phyloP scores from a whole-genome alignment of 2,797 vertebrate genomes.

The Onychomys arenicola region DNA sequence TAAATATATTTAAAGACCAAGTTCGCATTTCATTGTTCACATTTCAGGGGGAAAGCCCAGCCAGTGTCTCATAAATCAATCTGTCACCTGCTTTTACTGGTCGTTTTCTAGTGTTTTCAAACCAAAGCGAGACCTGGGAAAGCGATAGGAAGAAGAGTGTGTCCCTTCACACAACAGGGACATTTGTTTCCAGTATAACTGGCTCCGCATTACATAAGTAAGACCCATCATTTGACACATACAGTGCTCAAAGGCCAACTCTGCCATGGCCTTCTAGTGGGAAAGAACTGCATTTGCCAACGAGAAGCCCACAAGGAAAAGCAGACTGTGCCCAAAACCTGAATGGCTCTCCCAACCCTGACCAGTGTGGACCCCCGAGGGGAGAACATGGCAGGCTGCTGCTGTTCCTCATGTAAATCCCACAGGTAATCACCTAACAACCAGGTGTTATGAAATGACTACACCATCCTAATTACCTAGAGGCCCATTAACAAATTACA shows the following conservation, averaged over 20 bases:
- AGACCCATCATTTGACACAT: not conserved
- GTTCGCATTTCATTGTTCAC: slow-evolving; percentile 77
- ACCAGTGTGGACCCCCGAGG: slow-evolving; percentile 71
- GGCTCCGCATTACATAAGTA: slow-evolving; percentile 23
- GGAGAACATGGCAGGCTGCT: not conserved
- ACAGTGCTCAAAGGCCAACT: not conserved
- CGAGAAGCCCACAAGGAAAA: not conserved
- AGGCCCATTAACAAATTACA: slow-evolving; percentile 68
- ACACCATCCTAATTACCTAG: slow-evolving; percentile 68
- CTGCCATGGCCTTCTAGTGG: not conserved
- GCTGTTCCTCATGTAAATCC: slow-evolving; percentile 57
- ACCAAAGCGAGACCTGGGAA: slow-evolving; percentile 24
- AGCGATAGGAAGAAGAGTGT: slow-evolving; percentile 29
- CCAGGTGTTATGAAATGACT: slow-evolving; percentile 19
- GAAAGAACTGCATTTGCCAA: not conserved
- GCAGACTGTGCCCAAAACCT: not conserved
- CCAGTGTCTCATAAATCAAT: slow-evolving; percentile 73
- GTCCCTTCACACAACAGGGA: slow-evolving; percentile 33
- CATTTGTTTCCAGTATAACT: slow-evolving; percentile 52
- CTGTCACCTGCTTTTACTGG: slow-evolving; percentile 67
- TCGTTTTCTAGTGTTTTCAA: slow-evolving; percentile 67
- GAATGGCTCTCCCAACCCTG: accelerated
- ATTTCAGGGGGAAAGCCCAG: slow-evolving; percentile 49
- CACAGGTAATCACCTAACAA: slow-evolving; percentile 67
- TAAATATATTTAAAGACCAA: slow-evolving; percentile 75